Conservation (phyloP, 2,797 vertebrate species). For the Acipenser oxyrinchus region DNA sequence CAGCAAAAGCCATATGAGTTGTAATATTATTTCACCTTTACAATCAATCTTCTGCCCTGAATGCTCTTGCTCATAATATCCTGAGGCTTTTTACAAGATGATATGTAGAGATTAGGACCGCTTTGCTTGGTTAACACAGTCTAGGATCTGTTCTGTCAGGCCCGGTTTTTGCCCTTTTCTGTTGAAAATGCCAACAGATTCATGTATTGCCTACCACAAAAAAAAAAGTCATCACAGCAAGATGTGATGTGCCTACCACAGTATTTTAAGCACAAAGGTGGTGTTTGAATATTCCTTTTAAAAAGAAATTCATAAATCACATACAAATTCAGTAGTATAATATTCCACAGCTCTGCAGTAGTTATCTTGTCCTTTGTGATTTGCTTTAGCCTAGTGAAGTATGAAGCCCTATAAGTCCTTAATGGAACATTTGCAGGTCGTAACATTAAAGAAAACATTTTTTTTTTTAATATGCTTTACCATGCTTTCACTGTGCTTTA, state of each 20-base stretch:
- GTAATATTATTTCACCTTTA: constrained; percentile 1
- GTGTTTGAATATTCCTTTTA: too few species aligned
- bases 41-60: background rate
- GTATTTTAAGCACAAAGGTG: too few species aligned
- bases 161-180: constrained; percentile 48
- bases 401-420: too few species aligned
- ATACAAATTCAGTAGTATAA: too few species aligned
- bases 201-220: background rate
- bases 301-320: too few species aligned
- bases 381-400: too few species aligned
- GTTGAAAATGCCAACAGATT: constrained; percentile 50
- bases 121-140: constrained; percentile 16
- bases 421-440: too few species aligned
- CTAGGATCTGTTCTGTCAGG: constrained; percentile 44
- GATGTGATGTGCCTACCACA: background rate
- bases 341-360: too few species aligned
- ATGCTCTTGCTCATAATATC: constrained; percentile 1
- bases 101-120: background rate
- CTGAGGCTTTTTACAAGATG: background rate
- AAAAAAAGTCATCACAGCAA: background rate
- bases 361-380: too few species aligned
- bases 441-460: too few species aligned
- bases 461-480: too few species aligned
- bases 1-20: background rate
- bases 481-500: too few species aligned